Conservation (phyloP, 2,888 invertebrate species). For the Tuberolachnus salignus region DNA sequence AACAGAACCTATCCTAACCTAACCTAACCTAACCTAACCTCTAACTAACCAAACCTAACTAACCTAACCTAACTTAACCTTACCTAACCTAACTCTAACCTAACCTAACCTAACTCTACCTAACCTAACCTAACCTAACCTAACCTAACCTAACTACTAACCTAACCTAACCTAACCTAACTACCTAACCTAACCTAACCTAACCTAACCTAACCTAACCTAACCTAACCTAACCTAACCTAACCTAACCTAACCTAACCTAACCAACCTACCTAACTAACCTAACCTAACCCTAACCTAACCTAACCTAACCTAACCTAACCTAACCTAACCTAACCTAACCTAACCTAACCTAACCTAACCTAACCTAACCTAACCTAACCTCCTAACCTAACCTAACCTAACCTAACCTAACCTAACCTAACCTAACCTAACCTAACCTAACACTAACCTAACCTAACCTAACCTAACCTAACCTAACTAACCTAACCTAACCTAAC, state of each 20-base stretch:
- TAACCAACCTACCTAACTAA: slow-evolving; percentile 57
- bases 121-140: slow-evolving; percentile 57
- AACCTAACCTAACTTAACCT: slow-evolving; percentile 54
- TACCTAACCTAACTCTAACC: slow-evolving; percentile 55
- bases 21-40: slow-evolving; percentile 52
- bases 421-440: slow-evolving; percentile 51
- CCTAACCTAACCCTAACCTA: slow-evolving; percentile 36
- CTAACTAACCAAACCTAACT: slow-evolving; percentile 56
- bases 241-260: slow-evolving; percentile 58
- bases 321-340: slow-evolving; percentile 39
- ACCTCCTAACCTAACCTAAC: slow-evolving; percentile 55
- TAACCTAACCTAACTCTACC: slow-evolving; percentile 57
- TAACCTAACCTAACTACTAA: too few species aligned
- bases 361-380: slow-evolving; percentile 52
- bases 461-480: too few species aligned
- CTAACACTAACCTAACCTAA: too few species aligned
- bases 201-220: slow-evolving; percentile 57
- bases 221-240: slow-evolving; percentile 57
- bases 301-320: slow-evolving; percentile 52
- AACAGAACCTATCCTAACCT: slow-evolving; percentile 57
- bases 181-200: slow-evolving; percentile 56
- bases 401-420: too few species aligned
- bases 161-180: too few species aligned
- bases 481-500: too few species aligned
- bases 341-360: slow-evolving; percentile 52